Evolutionary conservation across 2,113 vertebrate genomes (phyloP).

Genomic region (Capreolus pygargus): DNA sequence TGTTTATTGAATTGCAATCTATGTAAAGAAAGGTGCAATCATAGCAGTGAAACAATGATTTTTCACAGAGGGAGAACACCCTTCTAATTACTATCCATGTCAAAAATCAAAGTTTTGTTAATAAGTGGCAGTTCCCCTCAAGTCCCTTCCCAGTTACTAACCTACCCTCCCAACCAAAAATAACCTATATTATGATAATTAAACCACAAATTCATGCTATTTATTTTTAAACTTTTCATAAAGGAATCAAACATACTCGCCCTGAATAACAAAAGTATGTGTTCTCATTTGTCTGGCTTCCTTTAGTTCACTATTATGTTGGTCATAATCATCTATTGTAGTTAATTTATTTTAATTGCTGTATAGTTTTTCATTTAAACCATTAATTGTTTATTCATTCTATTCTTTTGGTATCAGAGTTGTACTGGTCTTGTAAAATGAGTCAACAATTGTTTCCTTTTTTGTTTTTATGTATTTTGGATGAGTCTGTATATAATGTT

Average conservation of each 20-base stretch:
- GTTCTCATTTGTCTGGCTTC: neutral
- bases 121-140: neutral
- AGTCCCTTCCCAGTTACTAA: neutral
- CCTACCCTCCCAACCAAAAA: neutral
- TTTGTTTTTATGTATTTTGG: neutral
- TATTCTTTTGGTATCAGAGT: neutral
- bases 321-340: neutral
- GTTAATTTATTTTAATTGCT: neutral
- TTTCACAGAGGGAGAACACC: neutral
- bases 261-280: neutral
- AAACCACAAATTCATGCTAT: neutral
- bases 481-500: neutral
- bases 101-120: neutral
- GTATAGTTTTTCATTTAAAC: neutral
- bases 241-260: neutral
- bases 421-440: neutral
- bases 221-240: neutral
- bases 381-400: neutral
- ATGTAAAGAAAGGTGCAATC: neutral
- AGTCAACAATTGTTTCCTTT: neutral
- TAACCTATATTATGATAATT: neutral
- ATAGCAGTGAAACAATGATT: neutral
- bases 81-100: neutral
- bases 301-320: neutral
- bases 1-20: neutral